Evolutionary conservation across 2,113 vertebrate genomes (phyloP).

Genomic region (Phalacrocorax pelagicus): DNA sequence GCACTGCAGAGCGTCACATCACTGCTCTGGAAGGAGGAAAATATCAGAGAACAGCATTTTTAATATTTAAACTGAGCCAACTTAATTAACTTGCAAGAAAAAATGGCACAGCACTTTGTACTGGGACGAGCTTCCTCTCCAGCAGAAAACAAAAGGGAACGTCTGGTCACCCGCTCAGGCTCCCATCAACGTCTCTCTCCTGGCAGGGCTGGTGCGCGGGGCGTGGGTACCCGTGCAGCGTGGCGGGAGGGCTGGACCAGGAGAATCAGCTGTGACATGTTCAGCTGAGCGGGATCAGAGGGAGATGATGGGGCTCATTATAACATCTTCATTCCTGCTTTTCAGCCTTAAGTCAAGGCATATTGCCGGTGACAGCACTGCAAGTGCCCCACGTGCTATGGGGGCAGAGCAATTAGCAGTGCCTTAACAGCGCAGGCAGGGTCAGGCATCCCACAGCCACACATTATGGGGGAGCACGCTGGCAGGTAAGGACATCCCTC

Average conservation of each 20-base stretch:
- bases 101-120: fast-evolving
- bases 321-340: not conserved
- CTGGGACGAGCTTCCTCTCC: not conserved
- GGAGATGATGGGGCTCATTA: fast-evolving
- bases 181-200: fast-evolving
- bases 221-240: not conserved
- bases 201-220: not conserved
- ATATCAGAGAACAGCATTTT: fast-evolving
- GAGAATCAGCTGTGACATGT: not conserved
- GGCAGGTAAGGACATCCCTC: not conserved
- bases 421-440: fast-evolving
- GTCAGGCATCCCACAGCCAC: not conserved
- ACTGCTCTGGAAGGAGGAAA: not conserved
- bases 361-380: not conserved
- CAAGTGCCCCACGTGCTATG: fast-evolving
- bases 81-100: not conserved
- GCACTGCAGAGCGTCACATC: not conserved
- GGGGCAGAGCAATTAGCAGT: not conserved
- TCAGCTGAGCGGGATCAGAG: not conserved
- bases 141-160: not conserved
- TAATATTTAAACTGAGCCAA: not conserved
- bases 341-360: not conserved
- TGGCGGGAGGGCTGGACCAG: not conserved
- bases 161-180: not conserved
- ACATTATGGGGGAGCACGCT: fast-evolving